A percentile compares a stretch with the other conserved stretches of the same genome.
These are phyloP conservation scores for Caenorhabditis macrosperma DNA, from an alignment of 2,888 invertebrate species.

Conservation along the genomic window DNA sequence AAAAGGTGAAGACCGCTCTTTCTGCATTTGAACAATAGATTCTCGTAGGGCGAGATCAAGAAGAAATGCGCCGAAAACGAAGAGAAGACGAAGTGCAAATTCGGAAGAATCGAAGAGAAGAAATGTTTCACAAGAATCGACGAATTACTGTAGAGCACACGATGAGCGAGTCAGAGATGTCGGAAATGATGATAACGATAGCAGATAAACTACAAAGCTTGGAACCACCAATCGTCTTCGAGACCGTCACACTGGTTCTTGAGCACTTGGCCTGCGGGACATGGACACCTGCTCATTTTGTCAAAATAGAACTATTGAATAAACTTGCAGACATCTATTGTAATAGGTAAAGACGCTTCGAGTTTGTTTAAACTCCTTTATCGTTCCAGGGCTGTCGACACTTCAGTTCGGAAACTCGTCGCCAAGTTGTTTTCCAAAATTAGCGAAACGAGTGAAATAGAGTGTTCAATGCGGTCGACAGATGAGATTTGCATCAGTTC, in stretches of 20 bases:
- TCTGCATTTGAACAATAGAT: neutral
- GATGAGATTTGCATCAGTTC: conserved; percentile 7
- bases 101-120: conserved; percentile 34
- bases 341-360: conserved; percentile 24
- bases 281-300: conserved; percentile 18
- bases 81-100: conserved; percentile 53
- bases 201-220: conserved; percentile 22
- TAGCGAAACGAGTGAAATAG: neutral
- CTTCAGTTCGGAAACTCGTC: neutral
- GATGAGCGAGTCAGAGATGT: neutral
- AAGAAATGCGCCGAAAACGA: conserved; percentile 34
- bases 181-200: conserved; percentile 9
- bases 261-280: neutral
- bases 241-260: neutral
- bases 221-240: neutral
- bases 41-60: conserved; percentile 28
- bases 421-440: conserved; percentile 4
- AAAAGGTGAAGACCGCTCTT: too few relatives aligned
- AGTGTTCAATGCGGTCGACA: neutral
- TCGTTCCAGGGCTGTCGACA: neutral
- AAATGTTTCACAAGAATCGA: conserved; percentile 40
- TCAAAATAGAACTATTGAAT: conserved; percentile 13
- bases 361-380: neutral
- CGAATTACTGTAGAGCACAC: conserved; percentile 1
- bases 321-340: conserved; percentile 46